Evolutionary conservation across 2,888 invertebrate genomes (phyloP).

Genomic region (Pollenia angustigena): DNA sequence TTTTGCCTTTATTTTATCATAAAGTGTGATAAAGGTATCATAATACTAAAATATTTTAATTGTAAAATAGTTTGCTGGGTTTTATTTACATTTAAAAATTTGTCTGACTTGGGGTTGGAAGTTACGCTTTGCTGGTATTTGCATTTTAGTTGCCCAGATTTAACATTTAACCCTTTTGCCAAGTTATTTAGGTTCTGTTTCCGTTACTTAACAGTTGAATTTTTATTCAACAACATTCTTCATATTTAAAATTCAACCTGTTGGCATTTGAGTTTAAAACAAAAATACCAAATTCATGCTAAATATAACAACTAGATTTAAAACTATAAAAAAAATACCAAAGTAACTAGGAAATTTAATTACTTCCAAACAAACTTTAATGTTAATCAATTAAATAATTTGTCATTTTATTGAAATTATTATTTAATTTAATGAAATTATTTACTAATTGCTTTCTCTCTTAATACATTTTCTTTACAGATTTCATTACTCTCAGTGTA

Average conservation of each 20-base stretch:
- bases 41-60: neutral
- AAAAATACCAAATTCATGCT: slow-evolving; percentile 12
- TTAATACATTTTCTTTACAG: slow-evolving; percentile 70
- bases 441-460: neutral
- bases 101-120: neutral
- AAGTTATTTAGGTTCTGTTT: slow-evolving; percentile 63
- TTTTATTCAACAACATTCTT: slow-evolving; percentile 54
- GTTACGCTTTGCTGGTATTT: slow-evolving; percentile 32
- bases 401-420: neutral
- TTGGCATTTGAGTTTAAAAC: slow-evolving; percentile 73
- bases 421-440: neutral
- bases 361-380: neutral
- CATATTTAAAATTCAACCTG: slow-evolving; percentile 72
- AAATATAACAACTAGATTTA: slow-evolving; percentile 5
- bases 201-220: slow-evolving; percentile 54
- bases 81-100: neutral
- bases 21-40: no score
- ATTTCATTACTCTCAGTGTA: slow-evolving; percentile 43
- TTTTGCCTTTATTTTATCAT: no score
- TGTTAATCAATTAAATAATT: neutral
- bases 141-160: slow-evolving; percentile 43
- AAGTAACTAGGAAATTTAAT: no score
- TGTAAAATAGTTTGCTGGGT: slow-evolving; percentile 10
- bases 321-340: slow-evolving; percentile 2
- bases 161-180: slow-evolving; percentile 62